Base-by-base conservation (phyloP, 2,888 invertebrate species). In the Leucophora obtusa region DNA sequence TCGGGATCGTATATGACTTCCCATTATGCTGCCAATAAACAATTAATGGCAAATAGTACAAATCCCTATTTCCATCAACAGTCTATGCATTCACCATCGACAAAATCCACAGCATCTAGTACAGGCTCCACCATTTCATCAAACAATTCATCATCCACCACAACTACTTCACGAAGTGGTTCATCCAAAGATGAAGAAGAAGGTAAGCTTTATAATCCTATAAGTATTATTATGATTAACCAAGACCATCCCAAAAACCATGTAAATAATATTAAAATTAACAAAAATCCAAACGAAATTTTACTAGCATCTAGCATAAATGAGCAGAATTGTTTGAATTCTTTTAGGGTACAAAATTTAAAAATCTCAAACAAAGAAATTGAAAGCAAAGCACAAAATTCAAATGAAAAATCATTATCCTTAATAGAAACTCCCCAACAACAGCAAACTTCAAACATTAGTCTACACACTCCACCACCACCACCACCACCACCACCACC, bases 81-180 rank as follows among this genome's bases (percentile, higher is more conserved):
- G 73, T 56, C 88, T 83, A 85, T 89, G 86, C 88, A 89, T 60
- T 88, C 89, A 60, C 89, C 89, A 2, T 87, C 87, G 54, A 84
- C 86, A 15, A 90, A 89, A 82, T 89, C 89, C 2, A 87, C 88
- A 58, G 66, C 81, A 50, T 89, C 89, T 58, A 87, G 87, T 50
- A 86, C 89, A 35, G 87, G 88, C 71, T 86, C 88, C 21, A 87
- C 88, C 63, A 86, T 86, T 69, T 86, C 87, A 71, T 86, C 87
- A 38, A 84, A 87, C 7, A 66, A 82, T 47, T 80, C 83, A 51
- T 78, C 85, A 76, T 82, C 84, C 50, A 77, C 83, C 6, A 75
- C 83, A 10, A 82, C 82, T 68, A 84, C 85, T 50, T 59, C 72
- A 14, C 70, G 70, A 54, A 77, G 70, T 77, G 77, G 65, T 47